A percentile compares a stretch with the other conserved stretches of the same genome.
Conservation (phyloP, 2,888 invertebrate genomes). For the Cheilosia vernalis region DNA sequence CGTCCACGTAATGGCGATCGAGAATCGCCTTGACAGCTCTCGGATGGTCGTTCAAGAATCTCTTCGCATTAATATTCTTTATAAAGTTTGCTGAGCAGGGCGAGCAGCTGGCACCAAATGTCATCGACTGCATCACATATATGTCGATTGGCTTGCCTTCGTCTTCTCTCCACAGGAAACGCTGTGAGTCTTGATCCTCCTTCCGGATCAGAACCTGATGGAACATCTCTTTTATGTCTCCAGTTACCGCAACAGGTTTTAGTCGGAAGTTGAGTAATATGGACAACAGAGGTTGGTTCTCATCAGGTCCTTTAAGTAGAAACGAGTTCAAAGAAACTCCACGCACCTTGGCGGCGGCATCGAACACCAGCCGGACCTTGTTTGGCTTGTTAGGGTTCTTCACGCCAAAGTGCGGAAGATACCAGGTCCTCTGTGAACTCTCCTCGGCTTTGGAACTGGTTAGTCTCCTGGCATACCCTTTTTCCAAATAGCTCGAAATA, state of each 20-base stretch:
- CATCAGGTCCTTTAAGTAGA: background rate
- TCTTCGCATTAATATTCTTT: slow-evolving; percentile 48
- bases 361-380: too few relatives aligned
- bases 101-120: slow-evolving; percentile 18
- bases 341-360: too few relatives aligned
- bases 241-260: background rate
- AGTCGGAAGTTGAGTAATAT: background rate
- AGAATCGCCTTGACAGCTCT: slow-evolving; percentile 37
- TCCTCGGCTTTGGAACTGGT: too few relatives aligned
- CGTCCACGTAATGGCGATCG: slow-evolving; percentile 33
- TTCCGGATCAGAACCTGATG: background rate
- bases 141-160: background rate
- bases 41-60: slow-evolving; percentile 1
- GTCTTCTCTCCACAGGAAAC: background rate
- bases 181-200: background rate
- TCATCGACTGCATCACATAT: slow-evolving; percentile 64
- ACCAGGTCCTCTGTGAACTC: too few relatives aligned
- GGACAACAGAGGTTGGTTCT: background rate
- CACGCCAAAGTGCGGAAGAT: too few relatives aligned
- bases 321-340: background rate
- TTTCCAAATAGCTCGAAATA: too few relatives aligned
- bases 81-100: slow-evolving; percentile 69
- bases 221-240: background rate
- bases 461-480: too few relatives aligned
- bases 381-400: too few relatives aligned